A percentile compares a stretch with the other conserved stretches of the same genome.
phyloP scores from a whole-genome alignment of 2,888 invertebrate genomes.

The Orthosia gothica region DNA sequence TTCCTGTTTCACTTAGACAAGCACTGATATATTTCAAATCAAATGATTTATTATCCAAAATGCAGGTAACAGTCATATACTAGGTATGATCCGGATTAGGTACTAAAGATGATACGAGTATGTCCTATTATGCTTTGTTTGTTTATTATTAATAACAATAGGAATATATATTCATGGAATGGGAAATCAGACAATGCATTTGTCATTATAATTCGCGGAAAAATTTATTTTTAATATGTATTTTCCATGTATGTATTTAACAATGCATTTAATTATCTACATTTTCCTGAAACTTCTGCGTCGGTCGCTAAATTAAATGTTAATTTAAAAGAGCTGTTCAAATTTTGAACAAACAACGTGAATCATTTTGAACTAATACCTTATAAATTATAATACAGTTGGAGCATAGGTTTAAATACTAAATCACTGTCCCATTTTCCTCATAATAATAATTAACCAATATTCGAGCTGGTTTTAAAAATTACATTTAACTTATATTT shows the following conservation, averaged over 20 bases:
- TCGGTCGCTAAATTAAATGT: background rate
- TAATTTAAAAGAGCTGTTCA: background rate
- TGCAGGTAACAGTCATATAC: too few relatives aligned
- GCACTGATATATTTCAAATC: too few relatives aligned
- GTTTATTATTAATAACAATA: background rate
- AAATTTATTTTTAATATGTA: background rate
- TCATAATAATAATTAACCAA: background rate
- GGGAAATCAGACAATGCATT: background rate
- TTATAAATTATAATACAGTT: background rate
- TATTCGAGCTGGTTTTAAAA: background rate
- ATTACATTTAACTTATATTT: background rate
- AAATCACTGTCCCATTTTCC: background rate
- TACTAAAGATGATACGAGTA: background rate
- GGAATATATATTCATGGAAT: background rate
- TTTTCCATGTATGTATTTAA: background rate
- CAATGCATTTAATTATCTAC: background rate
- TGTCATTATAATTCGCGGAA: background rate
- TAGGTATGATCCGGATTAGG: too few relatives aligned
- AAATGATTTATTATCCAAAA: too few relatives aligned
- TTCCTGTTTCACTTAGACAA: slow-evolving; percentile 1
- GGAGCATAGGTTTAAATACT: background rate
- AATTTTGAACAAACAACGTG: background rate
- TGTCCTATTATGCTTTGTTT: background rate
- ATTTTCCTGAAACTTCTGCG: slow-evolving; percentile 8
- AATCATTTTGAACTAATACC: background rate